Evolutionary conservation across 1,140 invertebrate genomes (phyloP).

Genomic region (Zaprionus tsacasi): DNA sequence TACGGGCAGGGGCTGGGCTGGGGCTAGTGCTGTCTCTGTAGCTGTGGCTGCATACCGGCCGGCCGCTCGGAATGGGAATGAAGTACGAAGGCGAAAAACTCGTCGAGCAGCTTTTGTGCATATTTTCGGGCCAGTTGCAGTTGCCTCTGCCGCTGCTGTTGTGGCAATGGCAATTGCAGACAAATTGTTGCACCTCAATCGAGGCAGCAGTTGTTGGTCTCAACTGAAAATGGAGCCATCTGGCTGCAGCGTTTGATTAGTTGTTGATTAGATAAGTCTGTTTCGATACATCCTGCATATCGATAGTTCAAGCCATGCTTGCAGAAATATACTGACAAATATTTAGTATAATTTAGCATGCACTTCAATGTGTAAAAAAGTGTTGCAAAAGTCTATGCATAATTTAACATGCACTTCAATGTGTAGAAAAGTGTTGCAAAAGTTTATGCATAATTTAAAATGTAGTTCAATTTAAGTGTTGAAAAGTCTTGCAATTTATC

Average conservation of each 20-base stretch:
- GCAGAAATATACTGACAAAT: neutral
- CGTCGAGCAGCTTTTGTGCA: slow-evolving; percentile 68
- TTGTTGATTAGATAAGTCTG: slow-evolving; percentile 76
- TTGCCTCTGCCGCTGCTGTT: slow-evolving; percentile 30
- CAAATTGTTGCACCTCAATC: slow-evolving; percentile 81
- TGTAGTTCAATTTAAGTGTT: neutral
- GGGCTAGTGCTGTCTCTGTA: neutral
- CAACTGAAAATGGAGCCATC: slow-evolving; percentile 17
- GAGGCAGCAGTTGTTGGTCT: slow-evolving; percentile 50
- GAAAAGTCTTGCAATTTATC: neutral
- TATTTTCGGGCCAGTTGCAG: slow-evolving; percentile 61
- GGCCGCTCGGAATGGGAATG: slow-evolving; percentile 40
- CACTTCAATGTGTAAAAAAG: neutral
- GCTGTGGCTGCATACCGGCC: slow-evolving; percentile 51
- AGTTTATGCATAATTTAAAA: neutral
- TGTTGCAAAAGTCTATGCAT: neutral
- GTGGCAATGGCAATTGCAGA: slow-evolving; percentile 68
- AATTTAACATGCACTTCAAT: neutral
- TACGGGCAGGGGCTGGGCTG: slow-evolving; percentile 17
- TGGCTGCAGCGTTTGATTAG: slow-evolving; percentile 36
- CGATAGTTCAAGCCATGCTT: neutral
- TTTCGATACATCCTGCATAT: slow-evolving; percentile 1
- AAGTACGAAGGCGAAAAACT: slow-evolving; percentile 54
- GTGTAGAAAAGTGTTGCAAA: neutral
- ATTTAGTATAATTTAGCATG: slow-evolving; percentile 9